These are phyloP conservation scores for Porphyrio hochstetteri DNA, from an alignment of 2,113 vertebrate species.

Conservation along the genomic window DNA sequence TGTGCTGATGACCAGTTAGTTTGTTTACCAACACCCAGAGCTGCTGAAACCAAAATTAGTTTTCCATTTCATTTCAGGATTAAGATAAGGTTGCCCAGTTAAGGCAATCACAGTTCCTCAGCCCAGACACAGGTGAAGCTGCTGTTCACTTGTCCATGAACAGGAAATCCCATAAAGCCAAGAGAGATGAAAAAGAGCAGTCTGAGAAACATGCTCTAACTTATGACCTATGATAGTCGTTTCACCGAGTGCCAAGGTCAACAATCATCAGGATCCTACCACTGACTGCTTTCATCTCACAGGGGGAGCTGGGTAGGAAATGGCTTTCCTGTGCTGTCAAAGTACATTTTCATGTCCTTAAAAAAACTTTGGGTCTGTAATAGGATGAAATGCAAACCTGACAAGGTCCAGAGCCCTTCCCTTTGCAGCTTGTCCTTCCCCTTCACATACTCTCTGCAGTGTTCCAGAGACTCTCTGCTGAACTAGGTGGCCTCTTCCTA, in stretches of 20 bases:
- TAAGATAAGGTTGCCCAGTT: not conserved
- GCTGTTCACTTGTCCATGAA: not conserved
- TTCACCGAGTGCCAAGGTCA: slow-evolving; percentile 33
- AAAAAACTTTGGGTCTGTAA: not conserved
- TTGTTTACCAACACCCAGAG: not conserved
- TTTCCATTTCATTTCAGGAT: not conserved
- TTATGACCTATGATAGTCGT: slow-evolving; percentile 27
- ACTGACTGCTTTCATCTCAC: slow-evolving; percentile 48
- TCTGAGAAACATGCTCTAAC: slow-evolving; percentile 40
- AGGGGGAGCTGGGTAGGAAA: slow-evolving; percentile 43
- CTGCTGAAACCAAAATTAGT: not conserved
- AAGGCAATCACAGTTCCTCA: not conserved
- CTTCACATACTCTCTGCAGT: not conserved
- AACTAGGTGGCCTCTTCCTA: not conserved
- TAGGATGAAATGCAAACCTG: not conserved
- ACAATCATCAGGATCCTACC: slow-evolving; percentile 49
- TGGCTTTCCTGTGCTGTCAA: slow-evolving; percentile 12
- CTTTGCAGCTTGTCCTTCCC: not conserved
- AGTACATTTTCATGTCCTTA: not conserved
- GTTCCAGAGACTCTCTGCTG: not conserved
- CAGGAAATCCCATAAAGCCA: slow-evolving; percentile 46
- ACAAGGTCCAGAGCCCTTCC: not conserved
- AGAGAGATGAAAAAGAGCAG: slow-evolving; percentile 37
- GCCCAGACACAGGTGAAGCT: slow-evolving; percentile 22
- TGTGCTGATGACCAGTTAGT: not conserved